Base-by-base conservation (phyloP, 2,113 vertebrate genomes). In the Saguinus imperator region DNA sequence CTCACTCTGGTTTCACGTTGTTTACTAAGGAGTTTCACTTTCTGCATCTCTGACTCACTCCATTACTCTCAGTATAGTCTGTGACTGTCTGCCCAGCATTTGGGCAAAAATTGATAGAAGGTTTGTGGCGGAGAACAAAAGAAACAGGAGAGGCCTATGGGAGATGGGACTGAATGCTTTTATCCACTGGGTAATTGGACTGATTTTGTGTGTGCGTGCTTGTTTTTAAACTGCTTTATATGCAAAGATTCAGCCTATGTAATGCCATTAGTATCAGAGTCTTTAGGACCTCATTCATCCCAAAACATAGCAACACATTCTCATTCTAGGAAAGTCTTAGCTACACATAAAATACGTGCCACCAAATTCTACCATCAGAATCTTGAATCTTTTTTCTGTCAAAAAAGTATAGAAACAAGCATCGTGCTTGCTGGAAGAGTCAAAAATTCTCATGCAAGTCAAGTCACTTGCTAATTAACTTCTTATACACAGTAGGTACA, bases 21-120 rank as follows among this genome's bases (percentile, higher is more conserved):
- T 66, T 94, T 83, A 27, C 64, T 87, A 68, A 64, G 1, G 52
- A n/a, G 61, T 83, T 85, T 70, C 89, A 43, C 43, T 97, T 95
- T 91, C 92, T 70, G 70, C 50, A 48, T 81, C 87, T 94, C 93
- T 73, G 68, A 85, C 50, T 61, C 75, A 48, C 37, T 35, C 75
- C 23, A 18, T 11, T 79, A 43, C 45, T 52, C 85, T 85, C 76
- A 21, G 52, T 68, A 32, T 6, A 50, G 37, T 48, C 82, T 95
- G 57, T 66, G 80, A 90, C 9, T 17, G 55, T 61, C 61, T 92
- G 88, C 40, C 58, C 52, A 37, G 17, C 5, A 40, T 43, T 23
- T 16, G 70, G 40, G 79, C 72, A 73, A 48, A 86, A 61, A 58
- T 3, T 76, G 11, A 37, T 75, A 18, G 20, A 66, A 96, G 35